Percentiles rank a stretch among this genome's conserved stretches.
phyloP scores from a whole-genome alignment of 2,113 vertebrate genomes.

The Rhagologus leucostigma region DNA sequence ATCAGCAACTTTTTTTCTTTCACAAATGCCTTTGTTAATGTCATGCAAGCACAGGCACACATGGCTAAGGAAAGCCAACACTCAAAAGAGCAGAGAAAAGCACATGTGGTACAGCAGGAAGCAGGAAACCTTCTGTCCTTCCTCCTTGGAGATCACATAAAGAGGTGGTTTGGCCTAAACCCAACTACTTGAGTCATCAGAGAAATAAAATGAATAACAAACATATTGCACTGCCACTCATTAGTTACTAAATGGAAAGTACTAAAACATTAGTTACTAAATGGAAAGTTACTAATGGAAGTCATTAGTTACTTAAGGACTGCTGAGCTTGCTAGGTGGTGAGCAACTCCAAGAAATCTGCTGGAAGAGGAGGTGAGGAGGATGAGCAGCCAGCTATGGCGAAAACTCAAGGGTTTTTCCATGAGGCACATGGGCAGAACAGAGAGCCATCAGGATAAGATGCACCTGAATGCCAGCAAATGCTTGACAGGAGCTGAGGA shows the following conservation, averaged over 20 bases:
- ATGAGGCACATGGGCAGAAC: background rate
- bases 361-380: background rate
- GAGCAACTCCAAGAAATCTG: background rate
- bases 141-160: background rate
- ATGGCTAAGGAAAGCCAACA: background rate
- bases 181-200: background rate
- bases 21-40: background rate
- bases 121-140: background rate
- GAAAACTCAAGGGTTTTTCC: background rate
- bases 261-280: no score
- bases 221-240: background rate
- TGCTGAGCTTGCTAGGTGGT: rapidly evolving
- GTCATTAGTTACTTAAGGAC: background rate
- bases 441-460: background rate
- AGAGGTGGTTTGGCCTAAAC: background rate
- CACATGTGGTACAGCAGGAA: background rate
- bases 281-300: no score
- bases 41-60: background rate
- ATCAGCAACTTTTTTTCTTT: background rate
- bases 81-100: background rate
- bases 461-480: background rate
- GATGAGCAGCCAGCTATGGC: background rate
- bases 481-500: background rate
- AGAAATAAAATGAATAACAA: background rate
- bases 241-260: no score